A percentile compares a stretch with the other conserved stretches of the same genome.
Evolutionary conservation across 2,113 vertebrate species (phyloP).

Genomic region (Piaya cayana): DNA sequence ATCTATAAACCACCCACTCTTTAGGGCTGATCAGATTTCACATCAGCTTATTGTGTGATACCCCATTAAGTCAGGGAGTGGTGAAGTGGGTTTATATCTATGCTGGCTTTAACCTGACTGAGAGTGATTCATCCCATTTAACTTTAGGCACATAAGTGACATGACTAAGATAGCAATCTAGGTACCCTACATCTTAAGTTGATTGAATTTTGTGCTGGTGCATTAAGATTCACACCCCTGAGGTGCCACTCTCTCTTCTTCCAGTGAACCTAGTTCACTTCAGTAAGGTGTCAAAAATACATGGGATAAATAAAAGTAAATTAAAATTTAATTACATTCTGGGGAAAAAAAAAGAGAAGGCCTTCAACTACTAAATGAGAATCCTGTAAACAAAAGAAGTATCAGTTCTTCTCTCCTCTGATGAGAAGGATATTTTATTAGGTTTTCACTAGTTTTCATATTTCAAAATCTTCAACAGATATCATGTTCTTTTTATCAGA

Average conservation of each 20-base stretch:
- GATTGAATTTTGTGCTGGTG: not conserved
- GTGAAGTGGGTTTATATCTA: not conserved
- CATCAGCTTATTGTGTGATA: not conserved
- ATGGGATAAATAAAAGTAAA: not conserved
- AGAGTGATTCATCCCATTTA: not conserved
- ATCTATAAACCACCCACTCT: not conserved
- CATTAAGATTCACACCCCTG: not conserved
- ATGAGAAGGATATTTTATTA: not conserved
- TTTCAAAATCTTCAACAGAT: not conserved
- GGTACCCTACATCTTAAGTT: not conserved
- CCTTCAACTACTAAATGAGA: not conserved
- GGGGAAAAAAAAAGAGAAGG: not conserved
- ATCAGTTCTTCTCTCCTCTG: not conserved
- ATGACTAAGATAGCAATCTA: not conserved
- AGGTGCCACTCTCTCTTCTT: not conserved
- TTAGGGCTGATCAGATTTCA: not conserved
- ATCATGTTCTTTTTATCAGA: not conserved
- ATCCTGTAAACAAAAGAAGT: not conserved
- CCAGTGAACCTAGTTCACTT: not conserved
- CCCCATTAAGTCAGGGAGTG: not conserved
- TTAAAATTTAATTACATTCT: not conserved
- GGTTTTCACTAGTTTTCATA: not conserved
- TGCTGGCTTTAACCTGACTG: not conserved
- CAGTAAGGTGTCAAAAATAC: not conserved
- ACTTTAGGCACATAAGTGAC: not conserved